Evolutionary conservation across 2,888 invertebrate species (phyloP).

Genomic region (Craniophora ligustri): DNA sequence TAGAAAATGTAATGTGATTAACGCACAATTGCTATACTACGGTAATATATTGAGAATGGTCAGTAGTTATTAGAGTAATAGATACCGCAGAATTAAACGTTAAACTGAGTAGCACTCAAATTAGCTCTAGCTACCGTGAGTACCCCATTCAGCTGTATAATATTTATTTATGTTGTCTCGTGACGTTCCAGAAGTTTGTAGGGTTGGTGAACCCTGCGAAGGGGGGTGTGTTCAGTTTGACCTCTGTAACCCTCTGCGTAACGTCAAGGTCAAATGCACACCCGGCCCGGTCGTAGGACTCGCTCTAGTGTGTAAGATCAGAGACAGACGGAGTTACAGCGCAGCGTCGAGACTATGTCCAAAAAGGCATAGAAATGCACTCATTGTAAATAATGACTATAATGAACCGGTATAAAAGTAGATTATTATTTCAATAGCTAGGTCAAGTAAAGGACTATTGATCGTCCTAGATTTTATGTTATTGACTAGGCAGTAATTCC

Average conservation of each 20-base stretch:
- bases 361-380: neutral
- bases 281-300: slow-evolving; percentile 1
- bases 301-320: slow-evolving; percentile 13
- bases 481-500: slow-evolving; percentile 28
- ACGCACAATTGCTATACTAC: neutral
- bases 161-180: neutral
- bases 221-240: slow-evolving; percentile 44
- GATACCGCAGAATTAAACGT: neutral
- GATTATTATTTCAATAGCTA: slow-evolving; percentile 26
- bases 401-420: neutral
- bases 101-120: neutral
- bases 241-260: slow-evolving; percentile 23
- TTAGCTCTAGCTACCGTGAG: neutral
- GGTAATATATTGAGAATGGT: slow-evolving; percentile 30
- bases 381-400: neutral
- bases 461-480: slow-evolving; percentile 48
- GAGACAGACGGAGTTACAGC: no score
- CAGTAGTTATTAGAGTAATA: slow-evolving; percentile 23
- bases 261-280: slow-evolving; percentile 32
- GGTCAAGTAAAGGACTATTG: slow-evolving; percentile 48
- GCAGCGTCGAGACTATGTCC: no score
- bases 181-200: neutral
- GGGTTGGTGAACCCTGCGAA: slow-evolving; percentile 2
- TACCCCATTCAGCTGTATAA: neutral
- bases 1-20: neutral